phyloP scores from a whole-genome alignment of 2,888 invertebrate species.

The Drosophila putrida region DNA sequence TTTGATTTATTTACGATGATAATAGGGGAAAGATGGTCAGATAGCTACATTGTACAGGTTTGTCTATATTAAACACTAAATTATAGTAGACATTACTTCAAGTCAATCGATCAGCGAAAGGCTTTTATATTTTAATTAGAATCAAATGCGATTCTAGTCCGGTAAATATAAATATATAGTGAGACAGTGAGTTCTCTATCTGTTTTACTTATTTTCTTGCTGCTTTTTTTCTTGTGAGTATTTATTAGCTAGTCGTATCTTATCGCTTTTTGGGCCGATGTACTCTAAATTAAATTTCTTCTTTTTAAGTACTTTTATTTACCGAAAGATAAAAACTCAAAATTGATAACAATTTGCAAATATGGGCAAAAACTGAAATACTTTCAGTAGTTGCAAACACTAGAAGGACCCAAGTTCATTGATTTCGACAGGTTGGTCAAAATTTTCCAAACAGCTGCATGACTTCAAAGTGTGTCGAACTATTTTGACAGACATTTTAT shows the following conservation, averaged over 20 bases:
- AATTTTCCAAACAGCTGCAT: constrained; percentile 47
- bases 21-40: constrained; percentile 37
- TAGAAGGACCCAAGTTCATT: constrained; percentile 24
- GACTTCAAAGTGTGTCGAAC: constrained; percentile 32
- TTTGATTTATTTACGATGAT: constrained; percentile 25
- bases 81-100: constrained; percentile 7
- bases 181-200: constrained; percentile 11
- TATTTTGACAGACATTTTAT: constrained; percentile 45
- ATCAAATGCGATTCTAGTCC: constrained; percentile 25
- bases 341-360: constrained; percentile 42
- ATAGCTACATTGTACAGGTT: constrained; percentile 5
- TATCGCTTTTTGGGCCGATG: constrained; percentile 28
- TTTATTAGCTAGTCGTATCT: constrained; percentile 39
- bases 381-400: constrained; percentile 8
- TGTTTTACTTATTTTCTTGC: background rate
- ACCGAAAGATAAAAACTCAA: constrained; percentile 51
- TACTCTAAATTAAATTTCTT: constrained; percentile 67
- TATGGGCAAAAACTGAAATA: constrained; percentile 21
- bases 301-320: constrained; percentile 45
- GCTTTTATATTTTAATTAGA: constrained; percentile 42
- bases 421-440: background rate
- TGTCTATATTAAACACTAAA: constrained; percentile 12
- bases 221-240: background rate
- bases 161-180: constrained; percentile 1
- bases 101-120: constrained; percentile 37